A percentile compares a stretch with the other conserved stretches of the same genome.
Conservation (phyloP, 2,888 invertebrate species). For the Hydraecia micacea region DNA sequence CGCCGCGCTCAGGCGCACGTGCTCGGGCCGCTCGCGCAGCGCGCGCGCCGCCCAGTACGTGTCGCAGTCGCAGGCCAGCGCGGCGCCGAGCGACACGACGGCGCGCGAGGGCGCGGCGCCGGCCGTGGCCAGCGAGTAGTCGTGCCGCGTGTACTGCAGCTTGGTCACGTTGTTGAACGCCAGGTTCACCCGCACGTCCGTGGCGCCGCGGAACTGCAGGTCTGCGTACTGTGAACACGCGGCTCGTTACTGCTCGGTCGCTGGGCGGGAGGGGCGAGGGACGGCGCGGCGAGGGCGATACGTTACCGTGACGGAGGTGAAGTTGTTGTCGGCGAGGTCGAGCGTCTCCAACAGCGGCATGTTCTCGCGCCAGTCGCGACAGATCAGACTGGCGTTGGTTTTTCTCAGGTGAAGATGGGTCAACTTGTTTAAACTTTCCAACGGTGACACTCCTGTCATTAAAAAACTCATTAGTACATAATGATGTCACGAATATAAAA, state of each 20-base stretch:
- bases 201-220: slow-evolving; percentile 37
- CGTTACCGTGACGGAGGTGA: slow-evolving; percentile 50
- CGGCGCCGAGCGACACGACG: background rate
- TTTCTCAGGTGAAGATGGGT: slow-evolving; percentile 22
- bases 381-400: slow-evolving; percentile 45
- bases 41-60: slow-evolving; percentile 57
- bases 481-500: background rate
- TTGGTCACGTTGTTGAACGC: slow-evolving; percentile 18
- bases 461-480: slow-evolving; percentile 2
- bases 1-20: background rate
- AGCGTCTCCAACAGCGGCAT: slow-evolving; percentile 44
- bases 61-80: slow-evolving; percentile 59
- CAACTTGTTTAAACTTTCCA: slow-evolving; percentile 31
- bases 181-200: slow-evolving; percentile 28
- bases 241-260: background rate
- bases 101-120: background rate
- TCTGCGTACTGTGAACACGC: slow-evolving; percentile 51
- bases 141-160: slow-evolving; percentile 32
- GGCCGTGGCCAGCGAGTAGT: slow-evolving; percentile 10
- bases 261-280: background rate
- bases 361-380: slow-evolving; percentile 53
- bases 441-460: slow-evolving; percentile 47
- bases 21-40: slow-evolving; percentile 13
- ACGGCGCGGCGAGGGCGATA: background rate
- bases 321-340: slow-evolving; percentile 45